Conservation (phyloP, 2,797 vertebrate genomes). For the Chaetodon trifasciatus region DNA sequence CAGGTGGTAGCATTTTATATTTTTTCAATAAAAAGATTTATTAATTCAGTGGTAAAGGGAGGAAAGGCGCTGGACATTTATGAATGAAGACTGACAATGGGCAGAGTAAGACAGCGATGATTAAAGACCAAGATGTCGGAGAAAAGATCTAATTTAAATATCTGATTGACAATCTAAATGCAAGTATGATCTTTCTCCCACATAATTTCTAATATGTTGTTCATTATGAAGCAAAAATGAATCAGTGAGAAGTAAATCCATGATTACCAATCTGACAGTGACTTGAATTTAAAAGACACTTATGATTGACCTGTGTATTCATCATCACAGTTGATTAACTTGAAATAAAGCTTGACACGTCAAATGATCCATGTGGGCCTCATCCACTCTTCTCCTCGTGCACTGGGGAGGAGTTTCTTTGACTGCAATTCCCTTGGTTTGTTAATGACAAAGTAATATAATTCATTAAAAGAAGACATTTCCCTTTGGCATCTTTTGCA, state of each 20-base stretch:
- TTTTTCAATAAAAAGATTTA: not conserved
- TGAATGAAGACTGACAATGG: not conserved
- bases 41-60: too few relatives aligned
- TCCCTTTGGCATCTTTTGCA: conserved; percentile 7
- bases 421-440: conserved; percentile 6
- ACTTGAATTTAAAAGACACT: conserved; percentile 33
- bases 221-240: not conserved
- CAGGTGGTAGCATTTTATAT: not conserved
- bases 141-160: not conserved
- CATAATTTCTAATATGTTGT: not conserved
- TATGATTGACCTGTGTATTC: not conserved
- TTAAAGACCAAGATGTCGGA: not conserved
- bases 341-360: conserved; percentile 24
- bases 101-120: not conserved
- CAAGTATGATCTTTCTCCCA: not conserved
- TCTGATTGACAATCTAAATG: not conserved
- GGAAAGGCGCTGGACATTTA: not conserved
- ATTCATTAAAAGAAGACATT: conserved; percentile 24
- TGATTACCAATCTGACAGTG: not conserved
- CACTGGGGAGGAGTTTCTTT: not conserved
- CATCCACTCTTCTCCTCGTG: not conserved
- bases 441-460: not conserved
- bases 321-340: conserved; percentile 31
- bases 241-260: conserved; percentile 4
- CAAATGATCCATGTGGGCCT: conserved; percentile 11